These are phyloP conservation scores for Lynx canadensis DNA, from an alignment of 2,113 vertebrate species.

Conservation along the genomic window DNA sequence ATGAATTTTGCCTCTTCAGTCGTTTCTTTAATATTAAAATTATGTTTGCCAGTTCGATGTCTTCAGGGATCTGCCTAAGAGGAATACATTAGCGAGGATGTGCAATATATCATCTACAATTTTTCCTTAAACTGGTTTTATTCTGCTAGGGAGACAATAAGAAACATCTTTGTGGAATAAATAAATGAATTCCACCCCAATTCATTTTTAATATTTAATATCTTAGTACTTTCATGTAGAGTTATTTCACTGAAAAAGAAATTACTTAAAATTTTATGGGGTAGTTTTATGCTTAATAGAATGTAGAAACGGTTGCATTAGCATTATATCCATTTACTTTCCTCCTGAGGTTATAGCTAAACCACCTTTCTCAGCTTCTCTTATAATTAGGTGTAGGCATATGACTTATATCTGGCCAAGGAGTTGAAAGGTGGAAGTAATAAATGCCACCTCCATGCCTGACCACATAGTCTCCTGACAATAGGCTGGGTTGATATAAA, in stretches of 20 bases:
- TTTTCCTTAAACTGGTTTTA: neutral
- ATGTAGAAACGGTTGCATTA: neutral
- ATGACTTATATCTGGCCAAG: neutral
- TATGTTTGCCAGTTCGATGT: neutral
- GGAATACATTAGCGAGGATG: neutral
- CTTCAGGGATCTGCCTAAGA: neutral
- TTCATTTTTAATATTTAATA: conserved; percentile 8
- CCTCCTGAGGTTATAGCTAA: neutral
- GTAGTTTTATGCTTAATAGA: neutral
- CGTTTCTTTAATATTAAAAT: conserved; percentile 48
- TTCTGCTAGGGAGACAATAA: neutral
- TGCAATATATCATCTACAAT: neutral
- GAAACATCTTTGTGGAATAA: neutral
- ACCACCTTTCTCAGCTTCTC: neutral
- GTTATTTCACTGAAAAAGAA: neutral
- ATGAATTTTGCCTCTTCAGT: neutral
- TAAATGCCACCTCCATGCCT: neutral
- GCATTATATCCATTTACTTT: neutral
- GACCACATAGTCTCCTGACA: neutral
- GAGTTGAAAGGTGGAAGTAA: neutral
- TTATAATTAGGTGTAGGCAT: neutral
- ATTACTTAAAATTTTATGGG: neutral
- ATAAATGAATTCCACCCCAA: neutral
- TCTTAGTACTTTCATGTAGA: neutral
- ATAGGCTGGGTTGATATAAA: neutral